Percentiles rank a stretch among this genome's conserved stretches.
These are phyloP conservation scores for Periplaneta americana DNA, from an alignment of 1,140 invertebrate genomes.

Conservation along the genomic window DNA sequence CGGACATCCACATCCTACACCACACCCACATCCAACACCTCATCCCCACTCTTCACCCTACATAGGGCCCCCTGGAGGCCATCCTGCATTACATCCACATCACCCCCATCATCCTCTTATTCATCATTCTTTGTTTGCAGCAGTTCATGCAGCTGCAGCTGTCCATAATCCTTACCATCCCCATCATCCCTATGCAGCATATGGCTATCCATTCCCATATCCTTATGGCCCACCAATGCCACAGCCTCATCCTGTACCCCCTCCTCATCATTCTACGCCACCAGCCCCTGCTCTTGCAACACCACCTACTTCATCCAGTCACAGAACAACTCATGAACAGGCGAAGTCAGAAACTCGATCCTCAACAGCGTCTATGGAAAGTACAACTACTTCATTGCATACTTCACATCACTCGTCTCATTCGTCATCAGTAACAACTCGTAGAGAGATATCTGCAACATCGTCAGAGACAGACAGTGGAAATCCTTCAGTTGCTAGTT, in stretches of 20 bases:
- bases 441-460: slow-evolving; percentile 13
- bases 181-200: slow-evolving; percentile 57
- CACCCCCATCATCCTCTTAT: slow-evolving; percentile 60
- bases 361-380: slow-evolving; percentile 1
- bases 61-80: slow-evolving; percentile 11
- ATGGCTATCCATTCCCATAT: slow-evolving; percentile 57
- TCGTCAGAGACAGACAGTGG: background rate
- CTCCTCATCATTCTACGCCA: slow-evolving; percentile 43
- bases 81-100: slow-evolving; percentile 30
- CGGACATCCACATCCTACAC: slow-evolving; percentile 43
- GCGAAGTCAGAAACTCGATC: slow-evolving; percentile 6
- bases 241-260: slow-evolving; percentile 64
- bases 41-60: slow-evolving; percentile 11
- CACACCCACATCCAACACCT: slow-evolving; percentile 17
- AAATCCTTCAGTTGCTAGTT: background rate
- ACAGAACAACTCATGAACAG: slow-evolving; percentile 8
- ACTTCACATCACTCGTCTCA: slow-evolving; percentile 10
- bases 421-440: slow-evolving; percentile 5
- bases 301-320: background rate
- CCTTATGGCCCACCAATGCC: slow-evolving; percentile 59
- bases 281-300: slow-evolving; percentile 5
- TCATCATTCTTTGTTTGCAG: slow-evolving; percentile 57
- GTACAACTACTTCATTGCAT: slow-evolving; percentile 4
- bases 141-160: slow-evolving; percentile 45
- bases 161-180: slow-evolving; percentile 50